Percentiles rank a stretch among this genome's conserved stretches.
These are phyloP conservation scores for Drosophila tristis DNA, from an alignment of 1,140 invertebrate species.

Conservation along the genomic window DNA sequence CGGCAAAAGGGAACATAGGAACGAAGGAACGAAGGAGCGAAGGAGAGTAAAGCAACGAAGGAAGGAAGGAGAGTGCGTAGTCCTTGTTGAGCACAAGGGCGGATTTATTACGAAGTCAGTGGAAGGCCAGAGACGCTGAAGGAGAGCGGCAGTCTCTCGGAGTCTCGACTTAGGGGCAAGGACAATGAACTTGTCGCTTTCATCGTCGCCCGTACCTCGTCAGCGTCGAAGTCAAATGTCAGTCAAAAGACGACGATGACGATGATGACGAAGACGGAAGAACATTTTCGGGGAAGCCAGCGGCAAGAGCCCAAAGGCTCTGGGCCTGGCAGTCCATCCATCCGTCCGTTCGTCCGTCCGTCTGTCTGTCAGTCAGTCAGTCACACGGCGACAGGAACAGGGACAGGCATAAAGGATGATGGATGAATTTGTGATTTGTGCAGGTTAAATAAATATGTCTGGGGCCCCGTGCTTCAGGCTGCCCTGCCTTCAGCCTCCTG, in stretches of 20 bases:
- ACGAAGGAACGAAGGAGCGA: slow-evolving; percentile 1
- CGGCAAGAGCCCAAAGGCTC: slow-evolving; percentile 8
- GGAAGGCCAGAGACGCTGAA: neutral
- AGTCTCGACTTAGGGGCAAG: slow-evolving; percentile 55
- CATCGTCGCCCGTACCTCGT: slow-evolving; percentile 69
- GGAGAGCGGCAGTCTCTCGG: slow-evolving; percentile 30
- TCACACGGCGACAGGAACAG: slow-evolving; percentile 46
- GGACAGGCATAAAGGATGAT: slow-evolving; percentile 71
- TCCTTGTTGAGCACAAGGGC: slow-evolving; percentile 51
- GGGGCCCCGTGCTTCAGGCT: slow-evolving; percentile 17
- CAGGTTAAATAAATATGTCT: slow-evolving; percentile 80
- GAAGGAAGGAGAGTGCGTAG: slow-evolving; percentile 18
- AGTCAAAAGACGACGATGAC: slow-evolving; percentile 65
- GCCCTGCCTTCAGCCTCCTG: slow-evolving; percentile 1
- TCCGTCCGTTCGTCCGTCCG: too few species aligned
- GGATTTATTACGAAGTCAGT: slow-evolving; percentile 67
- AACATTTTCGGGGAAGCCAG: slow-evolving; percentile 36
- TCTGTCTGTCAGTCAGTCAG: slow-evolving; percentile 28
- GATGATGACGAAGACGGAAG: slow-evolving; percentile 50
- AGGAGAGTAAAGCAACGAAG: neutral
- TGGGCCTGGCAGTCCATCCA: slow-evolving; percentile 16
- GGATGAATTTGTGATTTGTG: slow-evolving; percentile 81
- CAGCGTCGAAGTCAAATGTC: slow-evolving; percentile 78
- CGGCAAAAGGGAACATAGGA: slow-evolving; percentile 20
- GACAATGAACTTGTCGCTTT: slow-evolving; percentile 82